phyloP scores from a whole-genome alignment of 30 jellyfish, hydroid and myxozoan genomes.

The Aurelia sp. region DNA sequence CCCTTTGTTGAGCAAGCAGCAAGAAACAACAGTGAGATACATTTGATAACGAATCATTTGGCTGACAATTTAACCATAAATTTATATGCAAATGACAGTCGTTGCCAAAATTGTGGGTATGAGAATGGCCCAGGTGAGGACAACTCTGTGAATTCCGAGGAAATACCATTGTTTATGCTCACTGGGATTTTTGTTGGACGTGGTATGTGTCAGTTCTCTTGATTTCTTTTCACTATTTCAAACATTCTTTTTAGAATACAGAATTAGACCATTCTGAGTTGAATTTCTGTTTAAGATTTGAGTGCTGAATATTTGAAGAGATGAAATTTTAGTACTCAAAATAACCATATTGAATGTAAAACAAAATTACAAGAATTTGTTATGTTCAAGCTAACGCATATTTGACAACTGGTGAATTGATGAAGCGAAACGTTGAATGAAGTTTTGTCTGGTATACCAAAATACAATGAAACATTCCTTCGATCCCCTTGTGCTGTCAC shows the following conservation, averaged over 20 bases:
- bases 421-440: no score
- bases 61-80: background rate
- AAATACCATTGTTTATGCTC: background rate
- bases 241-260: background rate
- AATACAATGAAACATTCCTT: no score
- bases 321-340: no score
- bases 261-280: background rate
- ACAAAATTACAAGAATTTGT: no score
- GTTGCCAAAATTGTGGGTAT: constrained; percentile 1
- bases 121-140: background rate
- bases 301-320: no score
- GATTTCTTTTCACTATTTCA: background rate
- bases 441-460: no score
- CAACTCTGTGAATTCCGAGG: background rate
- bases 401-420: no score
- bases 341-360: no score
- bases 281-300: no score
- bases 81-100: background rate
- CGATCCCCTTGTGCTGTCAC: no score
- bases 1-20: constrained; percentile 1
- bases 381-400: no score
- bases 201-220: background rate
- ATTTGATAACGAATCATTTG: background rate
- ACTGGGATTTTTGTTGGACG: background rate
- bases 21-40: background rate